phyloP scores from a whole-genome alignment of 2,888 invertebrate genomes.

The Melanostoma scalare region DNA sequence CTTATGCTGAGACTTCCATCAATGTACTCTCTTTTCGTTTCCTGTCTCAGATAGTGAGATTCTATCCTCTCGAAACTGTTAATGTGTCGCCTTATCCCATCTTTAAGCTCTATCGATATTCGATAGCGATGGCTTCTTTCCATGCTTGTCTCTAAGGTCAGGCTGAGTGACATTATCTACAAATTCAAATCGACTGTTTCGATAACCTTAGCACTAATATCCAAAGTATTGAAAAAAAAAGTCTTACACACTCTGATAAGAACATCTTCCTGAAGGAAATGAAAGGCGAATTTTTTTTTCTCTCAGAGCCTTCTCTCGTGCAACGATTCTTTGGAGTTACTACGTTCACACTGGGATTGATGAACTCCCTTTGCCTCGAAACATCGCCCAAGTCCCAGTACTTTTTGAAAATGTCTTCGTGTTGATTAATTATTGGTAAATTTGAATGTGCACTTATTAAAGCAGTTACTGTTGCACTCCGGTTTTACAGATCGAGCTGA shows the following conservation, averaged over 20 bases:
- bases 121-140: no score
- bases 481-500: not conserved
- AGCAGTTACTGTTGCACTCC: not conserved
- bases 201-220: not conserved
- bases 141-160: no score
- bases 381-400: no score
- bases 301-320: no score
- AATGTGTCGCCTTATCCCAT: slow-evolving; percentile 4
- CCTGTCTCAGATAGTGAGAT: slow-evolving; percentile 1
- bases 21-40: slow-evolving; percentile 4
- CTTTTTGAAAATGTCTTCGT: no score
- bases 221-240: slow-evolving; percentile 9
- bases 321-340: no score
- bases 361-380: no score
- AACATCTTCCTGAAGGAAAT: slow-evolving; percentile 8
- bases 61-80: not conserved
- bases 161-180: no score
- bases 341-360: no score
- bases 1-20: not conserved
- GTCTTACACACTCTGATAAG: not conserved
- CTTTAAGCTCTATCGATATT: not conserved
- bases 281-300: not conserved
- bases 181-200: no score
- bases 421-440: not conserved
- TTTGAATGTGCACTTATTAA: not conserved